Conservation (phyloP, 2,113 vertebrate species). For the Callopanchax toddi region DNA sequence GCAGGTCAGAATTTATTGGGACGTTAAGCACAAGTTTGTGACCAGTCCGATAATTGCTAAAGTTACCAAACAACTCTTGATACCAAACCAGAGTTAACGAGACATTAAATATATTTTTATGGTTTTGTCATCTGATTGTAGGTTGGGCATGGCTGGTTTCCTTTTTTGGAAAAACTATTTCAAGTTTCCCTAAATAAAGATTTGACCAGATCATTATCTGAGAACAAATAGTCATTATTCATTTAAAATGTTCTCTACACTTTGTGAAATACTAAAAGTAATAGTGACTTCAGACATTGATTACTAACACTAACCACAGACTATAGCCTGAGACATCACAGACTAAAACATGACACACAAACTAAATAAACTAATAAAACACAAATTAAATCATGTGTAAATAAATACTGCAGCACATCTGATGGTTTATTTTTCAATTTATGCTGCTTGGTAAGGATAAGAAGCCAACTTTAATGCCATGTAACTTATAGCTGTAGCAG, state of each 20-base stretch:
- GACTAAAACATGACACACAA: too few relatives aligned
- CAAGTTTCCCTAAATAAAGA: conserved; percentile 5
- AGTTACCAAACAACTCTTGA: conserved; percentile 21
- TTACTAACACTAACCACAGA: too few relatives aligned
- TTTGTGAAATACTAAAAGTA: conserved; percentile 11
- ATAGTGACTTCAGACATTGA: not conserved
- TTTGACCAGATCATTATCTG: not conserved
- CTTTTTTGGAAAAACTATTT: conserved; percentile 12
- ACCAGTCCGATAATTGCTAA: conserved; percentile 33
- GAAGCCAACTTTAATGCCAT: too few relatives aligned
- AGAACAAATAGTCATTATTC: conserved; percentile 16
- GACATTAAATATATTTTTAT: conserved; percentile 8
- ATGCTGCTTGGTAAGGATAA: too few relatives aligned
- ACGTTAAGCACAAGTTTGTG: conserved; percentile 17
- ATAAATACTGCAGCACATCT: too few relatives aligned
- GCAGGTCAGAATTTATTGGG: conserved; percentile 19
- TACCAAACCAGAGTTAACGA: conserved; percentile 11
- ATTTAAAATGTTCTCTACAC: conserved; percentile 8
- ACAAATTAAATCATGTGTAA: too few relatives aligned
- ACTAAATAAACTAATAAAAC: too few relatives aligned
- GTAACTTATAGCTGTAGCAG: too few relatives aligned
- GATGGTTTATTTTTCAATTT: too few relatives aligned
- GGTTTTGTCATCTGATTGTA: conserved; percentile 22
- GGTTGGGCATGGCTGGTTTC: not conserved
- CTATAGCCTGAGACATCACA: too few relatives aligned